A percentile compares a stretch with the other conserved stretches of the same genome.
phyloP scores from a whole-genome alignment of 2,797 vertebrate species.

The Melanotaenia trifasciata region DNA sequence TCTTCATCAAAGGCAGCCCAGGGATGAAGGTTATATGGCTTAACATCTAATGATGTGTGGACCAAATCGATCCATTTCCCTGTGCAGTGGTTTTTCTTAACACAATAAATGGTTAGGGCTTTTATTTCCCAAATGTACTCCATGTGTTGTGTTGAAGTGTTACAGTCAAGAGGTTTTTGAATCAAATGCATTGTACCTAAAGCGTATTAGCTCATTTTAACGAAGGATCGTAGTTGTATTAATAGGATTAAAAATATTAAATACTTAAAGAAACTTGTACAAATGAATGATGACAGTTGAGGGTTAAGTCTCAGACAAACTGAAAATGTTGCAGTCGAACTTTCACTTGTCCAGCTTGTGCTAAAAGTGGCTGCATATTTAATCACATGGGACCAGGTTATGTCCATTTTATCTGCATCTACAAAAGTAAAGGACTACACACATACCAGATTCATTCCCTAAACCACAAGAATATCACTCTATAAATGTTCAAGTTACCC shows the following conservation, averaged over 20 bases:
- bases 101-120: constrained; percentile 36
- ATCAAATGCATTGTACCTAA: not conserved
- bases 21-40: constrained; percentile 57
- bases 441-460: no score
- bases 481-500: no score
- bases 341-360: not conserved
- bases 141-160: constrained; percentile 17
- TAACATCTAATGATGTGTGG: constrained; percentile 51
- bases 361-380: not conserved
- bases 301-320: not conserved
- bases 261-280: not conserved
- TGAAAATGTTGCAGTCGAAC: not conserved
- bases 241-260: no score
- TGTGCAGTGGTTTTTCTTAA: constrained; percentile 37
- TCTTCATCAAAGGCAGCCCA: constrained; percentile 48
- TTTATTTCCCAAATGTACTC: constrained; percentile 41
- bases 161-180: constrained; percentile 16
- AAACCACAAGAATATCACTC: no score
- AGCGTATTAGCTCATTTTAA: not conserved
- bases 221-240: not conserved
- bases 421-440: no score
- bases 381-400: not conserved
- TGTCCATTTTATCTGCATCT: no score
- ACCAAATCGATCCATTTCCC: constrained; percentile 54
- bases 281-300: not conserved